Evolutionary conservation across 2,888 invertebrate species (phyloP).

Genomic region (Callimorpha dominula): DNA sequence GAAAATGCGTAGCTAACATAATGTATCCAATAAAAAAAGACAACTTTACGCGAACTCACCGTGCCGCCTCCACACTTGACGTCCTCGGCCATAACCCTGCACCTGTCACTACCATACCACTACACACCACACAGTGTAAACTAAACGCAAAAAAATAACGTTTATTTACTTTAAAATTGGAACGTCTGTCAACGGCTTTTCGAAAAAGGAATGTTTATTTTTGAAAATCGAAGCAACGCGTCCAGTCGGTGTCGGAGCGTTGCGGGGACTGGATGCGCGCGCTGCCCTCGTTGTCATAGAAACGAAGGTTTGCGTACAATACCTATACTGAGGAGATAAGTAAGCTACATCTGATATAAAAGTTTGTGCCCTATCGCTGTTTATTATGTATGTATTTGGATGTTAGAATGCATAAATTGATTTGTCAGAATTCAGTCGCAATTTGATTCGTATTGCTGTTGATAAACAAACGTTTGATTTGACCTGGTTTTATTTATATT

Average conservation of each 20-base stretch:
- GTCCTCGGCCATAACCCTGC: conserved; percentile 70
- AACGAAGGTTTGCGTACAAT: conserved; percentile 63
- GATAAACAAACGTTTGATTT: conserved; percentile 4
- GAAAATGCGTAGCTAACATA: conserved; percentile 15
- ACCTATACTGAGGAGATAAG: conserved; percentile 42
- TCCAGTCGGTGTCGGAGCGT: conserved; percentile 61
- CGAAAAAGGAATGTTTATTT: conserved; percentile 59
- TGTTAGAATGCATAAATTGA: conserved; percentile 11
- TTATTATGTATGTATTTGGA: conserved; percentile 7
- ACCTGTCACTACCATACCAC: conserved; percentile 62
- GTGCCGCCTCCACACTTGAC: conserved; percentile 71
- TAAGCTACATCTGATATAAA: conserved; percentile 38
- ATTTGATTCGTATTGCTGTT: not conserved
- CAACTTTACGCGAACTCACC: conserved; percentile 63
- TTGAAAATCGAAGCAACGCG: conserved; percentile 60
- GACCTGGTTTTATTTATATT: not conserved
- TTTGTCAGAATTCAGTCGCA: not conserved
- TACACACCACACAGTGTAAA: conserved; percentile 41
- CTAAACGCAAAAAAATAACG: conserved; percentile 29
- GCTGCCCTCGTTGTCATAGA: conserved; percentile 73
- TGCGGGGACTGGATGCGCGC: conserved; percentile 81
- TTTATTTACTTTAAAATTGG: conserved; percentile 27
- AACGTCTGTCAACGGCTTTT: conserved; percentile 32
- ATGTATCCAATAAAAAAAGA: conserved; percentile 26
- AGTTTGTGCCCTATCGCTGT: conserved; percentile 34